phyloP scores from a whole-genome alignment of 2,113 vertebrate species.

The Lathamus discolor region DNA sequence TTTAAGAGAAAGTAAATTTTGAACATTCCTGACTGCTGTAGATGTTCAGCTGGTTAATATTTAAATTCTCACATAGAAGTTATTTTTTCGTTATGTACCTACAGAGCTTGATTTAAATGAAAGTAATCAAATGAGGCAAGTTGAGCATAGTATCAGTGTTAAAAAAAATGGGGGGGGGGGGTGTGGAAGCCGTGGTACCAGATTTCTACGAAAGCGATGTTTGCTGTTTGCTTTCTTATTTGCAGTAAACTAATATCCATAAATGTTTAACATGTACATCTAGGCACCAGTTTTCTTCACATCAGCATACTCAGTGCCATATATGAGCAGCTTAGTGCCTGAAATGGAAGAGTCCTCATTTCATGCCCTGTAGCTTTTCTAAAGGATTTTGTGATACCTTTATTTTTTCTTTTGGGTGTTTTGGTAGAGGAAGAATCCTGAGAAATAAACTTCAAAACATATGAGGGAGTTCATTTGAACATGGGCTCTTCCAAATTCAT shows the following conservation, averaged over 20 bases:
- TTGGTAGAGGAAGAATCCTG: not conserved
- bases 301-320: not conserved
- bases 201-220: not conserved
- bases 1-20: not conserved
- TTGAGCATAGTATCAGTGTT: not conserved
- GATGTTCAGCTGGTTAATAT: not conserved
- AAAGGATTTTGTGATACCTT: not conserved
- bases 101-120: not conserved
- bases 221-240: not conserved
- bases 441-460: not conserved
- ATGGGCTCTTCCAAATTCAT: not conserved
- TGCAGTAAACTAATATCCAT: not conserved
- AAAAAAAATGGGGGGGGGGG: not conserved
- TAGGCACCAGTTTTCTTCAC: not conserved
- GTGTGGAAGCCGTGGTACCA: not conserved
- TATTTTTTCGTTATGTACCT: not conserved
- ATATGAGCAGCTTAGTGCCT: not conserved
- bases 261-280: not conserved
- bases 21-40: not conserved
- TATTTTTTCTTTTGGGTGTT: fast-evolving
- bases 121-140: not conserved
- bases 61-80: not conserved
- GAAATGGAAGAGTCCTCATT: not conserved
- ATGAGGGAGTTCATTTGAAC: not conserved
- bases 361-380: not conserved